phyloP scores from a whole-genome alignment of 2,888 invertebrate genomes.

The Epinotia ramella region DNA sequence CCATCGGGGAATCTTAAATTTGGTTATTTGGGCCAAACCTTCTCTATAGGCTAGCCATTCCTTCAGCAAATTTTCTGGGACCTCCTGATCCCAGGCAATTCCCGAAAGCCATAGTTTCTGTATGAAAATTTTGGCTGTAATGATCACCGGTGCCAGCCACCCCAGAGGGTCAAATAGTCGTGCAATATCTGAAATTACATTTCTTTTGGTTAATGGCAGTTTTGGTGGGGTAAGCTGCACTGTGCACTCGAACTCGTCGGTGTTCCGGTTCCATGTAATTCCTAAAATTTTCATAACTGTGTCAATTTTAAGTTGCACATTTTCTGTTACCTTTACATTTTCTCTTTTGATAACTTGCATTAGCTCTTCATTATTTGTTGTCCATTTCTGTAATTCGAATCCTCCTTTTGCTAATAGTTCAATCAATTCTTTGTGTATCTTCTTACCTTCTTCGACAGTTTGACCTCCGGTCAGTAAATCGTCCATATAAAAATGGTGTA shows the following conservation, averaged over 20 bases:
- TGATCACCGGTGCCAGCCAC: background rate
- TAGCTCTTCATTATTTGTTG: no score
- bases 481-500: no score
- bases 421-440: no score
- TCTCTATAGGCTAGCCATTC: slow-evolving; percentile 3
- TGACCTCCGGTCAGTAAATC: no score
- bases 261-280: background rate
- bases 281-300: slow-evolving; percentile 6
- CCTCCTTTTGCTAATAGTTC: no score
- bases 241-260: background rate
- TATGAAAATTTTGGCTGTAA: background rate
- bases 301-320: no score
- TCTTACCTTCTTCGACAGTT: no score
- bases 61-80: background rate
- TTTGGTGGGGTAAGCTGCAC: background rate
- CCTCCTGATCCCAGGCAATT: background rate
- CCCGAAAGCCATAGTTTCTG: background rate
- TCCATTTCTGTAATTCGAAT: no score
- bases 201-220: background rate
- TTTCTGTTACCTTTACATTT: no score
- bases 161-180: background rate
- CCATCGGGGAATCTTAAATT: background rate
- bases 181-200: background rate
- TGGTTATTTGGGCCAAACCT: background rate
- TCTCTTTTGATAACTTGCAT: no score